phyloP scores from a whole-genome alignment of 1,140 invertebrate genomes.

The Phenacoccus solenopsis region DNA sequence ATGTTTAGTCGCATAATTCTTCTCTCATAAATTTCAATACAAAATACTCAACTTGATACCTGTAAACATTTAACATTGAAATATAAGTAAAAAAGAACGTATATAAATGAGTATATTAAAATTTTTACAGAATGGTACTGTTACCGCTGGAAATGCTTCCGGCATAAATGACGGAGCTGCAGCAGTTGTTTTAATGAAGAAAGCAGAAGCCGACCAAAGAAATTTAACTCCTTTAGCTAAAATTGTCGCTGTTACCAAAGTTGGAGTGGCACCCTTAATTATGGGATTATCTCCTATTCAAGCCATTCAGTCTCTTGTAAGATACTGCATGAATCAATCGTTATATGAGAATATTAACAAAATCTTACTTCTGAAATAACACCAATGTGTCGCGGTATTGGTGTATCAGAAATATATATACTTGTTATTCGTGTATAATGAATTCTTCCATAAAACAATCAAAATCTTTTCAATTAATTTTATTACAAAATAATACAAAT shows the following conservation, averaged over 20 bases:
- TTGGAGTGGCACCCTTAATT: conserved; percentile 53
- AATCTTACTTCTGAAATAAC: too few relatives aligned
- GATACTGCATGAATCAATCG: conserved; percentile 28
- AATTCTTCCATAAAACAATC: too few relatives aligned
- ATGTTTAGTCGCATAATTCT: background rate
- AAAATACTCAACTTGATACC: too few relatives aligned
- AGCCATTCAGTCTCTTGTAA: conserved; percentile 50
- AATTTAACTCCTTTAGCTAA: conserved; percentile 44
- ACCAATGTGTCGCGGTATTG: too few relatives aligned
- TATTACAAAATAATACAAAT: too few relatives aligned
- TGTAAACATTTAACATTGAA: too few relatives aligned
- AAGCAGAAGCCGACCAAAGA: conserved; percentile 38
- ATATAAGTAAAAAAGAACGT: too few relatives aligned
- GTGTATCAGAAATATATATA: too few relatives aligned
- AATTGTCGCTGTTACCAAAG: conserved; percentile 51
- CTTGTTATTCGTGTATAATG: too few relatives aligned
- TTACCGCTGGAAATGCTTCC: conserved; percentile 67
- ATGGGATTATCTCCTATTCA: conserved; percentile 68
- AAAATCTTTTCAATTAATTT: too few relatives aligned
- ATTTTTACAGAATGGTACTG: conserved; percentile 37
- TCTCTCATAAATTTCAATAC: too few relatives aligned
- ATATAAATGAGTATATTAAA: background rate
- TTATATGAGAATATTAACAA: conserved; percentile 13
- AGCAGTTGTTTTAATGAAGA: conserved; percentile 55
- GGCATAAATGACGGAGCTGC: conserved; percentile 81